Percentiles rank a stretch among this genome's conserved stretches.
phyloP scores from a whole-genome alignment of 2,113 vertebrate genomes.

The Egretta garzetta region DNA sequence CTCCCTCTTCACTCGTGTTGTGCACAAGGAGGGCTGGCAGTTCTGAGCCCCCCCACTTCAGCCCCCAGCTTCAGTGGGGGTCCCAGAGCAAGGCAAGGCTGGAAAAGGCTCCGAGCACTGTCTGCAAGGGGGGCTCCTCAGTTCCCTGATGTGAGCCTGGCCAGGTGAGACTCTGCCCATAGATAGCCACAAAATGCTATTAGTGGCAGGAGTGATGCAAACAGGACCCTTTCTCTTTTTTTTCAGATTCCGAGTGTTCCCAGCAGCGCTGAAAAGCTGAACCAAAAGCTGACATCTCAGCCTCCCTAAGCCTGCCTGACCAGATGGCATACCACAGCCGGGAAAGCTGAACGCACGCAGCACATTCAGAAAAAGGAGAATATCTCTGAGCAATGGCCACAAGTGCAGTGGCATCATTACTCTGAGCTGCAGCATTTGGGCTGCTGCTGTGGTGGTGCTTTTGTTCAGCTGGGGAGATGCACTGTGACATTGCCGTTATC shows the following conservation, averaged over 20 bases:
- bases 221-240: not conserved
- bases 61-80: not conserved
- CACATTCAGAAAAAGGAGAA: not conserved
- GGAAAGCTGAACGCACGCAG: not conserved
- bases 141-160: not conserved
- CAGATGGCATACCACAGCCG: not conserved
- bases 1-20: not conserved
- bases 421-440: not conserved
- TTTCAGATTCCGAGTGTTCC: not conserved
- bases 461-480: not conserved
- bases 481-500: slow-evolving; percentile 9
- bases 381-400: not conserved
- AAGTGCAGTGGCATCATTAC: not conserved
- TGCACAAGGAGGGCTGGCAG: not conserved
- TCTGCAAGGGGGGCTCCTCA: not conserved
- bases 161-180: not conserved
- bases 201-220: not conserved
- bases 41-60: not conserved
- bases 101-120: not conserved
- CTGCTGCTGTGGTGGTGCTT: not conserved
- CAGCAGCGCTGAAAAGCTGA: not conserved
- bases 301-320: not conserved
- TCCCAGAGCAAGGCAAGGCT: not conserved
- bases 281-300: not conserved
- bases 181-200: not conserved